Base-by-base conservation (phyloP, 2,797 vertebrate species). In the Phoebastria nigripes region DNA sequence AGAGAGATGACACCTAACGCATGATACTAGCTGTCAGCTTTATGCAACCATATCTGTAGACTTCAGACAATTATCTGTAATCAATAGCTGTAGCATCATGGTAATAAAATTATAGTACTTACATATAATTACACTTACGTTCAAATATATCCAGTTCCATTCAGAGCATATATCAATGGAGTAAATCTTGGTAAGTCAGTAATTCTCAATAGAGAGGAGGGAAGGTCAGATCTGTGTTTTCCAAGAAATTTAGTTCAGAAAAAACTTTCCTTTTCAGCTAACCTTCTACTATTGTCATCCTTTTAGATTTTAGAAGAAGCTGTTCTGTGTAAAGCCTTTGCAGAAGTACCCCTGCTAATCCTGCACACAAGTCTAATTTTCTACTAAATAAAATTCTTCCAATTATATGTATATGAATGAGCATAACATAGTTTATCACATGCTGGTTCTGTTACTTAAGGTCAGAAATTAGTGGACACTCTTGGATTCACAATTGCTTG, bases 21-120 rank as follows among this genome's bases (percentile, higher is more conserved):
- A 96, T 87, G 92, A 94, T 83, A 90, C 62, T 93, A 79, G 73
- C 91, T 85, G 59, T 97, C 94, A 96, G 89, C 95, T 80, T 93
- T 95, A 91, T 77, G 62, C 79, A 96, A 92, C 93, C 94, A 11
- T 96, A 93, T 97, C 96, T 97, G 94, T 74, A 87, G 96, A 87
- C 90, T 96, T 96, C 79, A 94, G 96, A 96, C 93, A 93, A 96
- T 97, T 98, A 98, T 98, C 97, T 97, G 97, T 98, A 98, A 98
- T 98, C 98, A 98, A 98, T 98, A 98, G 93, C 88, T 97, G 90
- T 79, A 97, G 97, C 95, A 97, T 97, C 95, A 86, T 91, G 84
- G 92, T 98, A 98, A 98, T 98, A 98, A 98, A 98, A 98, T 98
- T 98, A 98, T 96, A 97, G 96, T 97, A 98, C 97, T 98, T 97